Evolutionary conservation across 2,113 vertebrate species (phyloP), one percentile per base, ranked within the genome.

Genomic region (Heptranchias perlo): DNA sequence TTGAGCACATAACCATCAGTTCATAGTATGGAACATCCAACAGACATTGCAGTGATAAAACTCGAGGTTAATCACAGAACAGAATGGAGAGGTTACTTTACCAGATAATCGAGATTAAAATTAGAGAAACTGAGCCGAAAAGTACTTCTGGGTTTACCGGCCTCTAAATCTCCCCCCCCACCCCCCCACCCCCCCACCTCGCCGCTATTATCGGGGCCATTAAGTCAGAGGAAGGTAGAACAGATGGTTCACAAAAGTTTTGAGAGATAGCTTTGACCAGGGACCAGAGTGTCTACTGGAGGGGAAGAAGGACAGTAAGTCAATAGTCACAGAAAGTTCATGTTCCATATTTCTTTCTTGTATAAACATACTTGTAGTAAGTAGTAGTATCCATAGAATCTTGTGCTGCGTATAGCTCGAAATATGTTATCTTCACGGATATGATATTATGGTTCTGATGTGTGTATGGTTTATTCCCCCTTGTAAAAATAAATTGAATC

Each of bases 401-500:
- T 76, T 76, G 28, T n/a, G 73, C 35, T 35, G 11, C 73, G 16
- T 14, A 1, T n/a, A 76, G 73, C 73, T 76, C n/a, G 73, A 76
- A 76, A 76, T 6, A 35, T n/a, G 4, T 76, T 76, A 35, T 13
- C 76, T 18, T 82, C 5, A 1, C 11, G 14, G 35, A n/a, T n/a
- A 78, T 78, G 35, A n/a, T 39, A 78, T 16, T 78, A 13, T 44
- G 39, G 58, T 58, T 82, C 7, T 82, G 39, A 18, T 44, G 39
- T 82, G 21, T 58, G 58, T 58, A 10, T 58, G 52, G 52, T 82
- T 39, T 47, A 11, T 35, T 10, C 11, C 4, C 44, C n/a, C 16
- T 82, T 78, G 73, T 76, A n/a, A 78, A 78, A 78, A 78, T 78
- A 78, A 78, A 78, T n/a, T 78, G 11, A 78, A 39, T 78, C 73